These are phyloP conservation scores for Malurus alboscapulatus DNA, from an alignment of 2,113 vertebrate genomes.

Conservation along the genomic window DNA sequence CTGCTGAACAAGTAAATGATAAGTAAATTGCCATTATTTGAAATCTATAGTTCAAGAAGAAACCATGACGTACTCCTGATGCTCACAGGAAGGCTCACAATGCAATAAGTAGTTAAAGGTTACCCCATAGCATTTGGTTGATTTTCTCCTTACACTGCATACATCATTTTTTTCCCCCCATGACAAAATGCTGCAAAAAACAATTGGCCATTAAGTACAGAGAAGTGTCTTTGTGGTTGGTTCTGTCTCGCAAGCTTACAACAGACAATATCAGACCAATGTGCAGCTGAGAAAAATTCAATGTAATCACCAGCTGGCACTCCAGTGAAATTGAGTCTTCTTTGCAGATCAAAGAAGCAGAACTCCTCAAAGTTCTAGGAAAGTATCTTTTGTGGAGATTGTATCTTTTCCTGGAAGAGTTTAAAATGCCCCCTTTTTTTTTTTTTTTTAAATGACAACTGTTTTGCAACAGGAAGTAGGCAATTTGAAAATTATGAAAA, in stretches of 20 bases:
- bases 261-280: neutral
- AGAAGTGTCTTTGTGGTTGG: neutral
- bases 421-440: neutral
- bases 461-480: neutral
- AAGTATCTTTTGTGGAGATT: neutral
- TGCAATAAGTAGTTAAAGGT: neutral
- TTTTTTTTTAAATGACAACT: neutral
- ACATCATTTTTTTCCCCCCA: neutral
- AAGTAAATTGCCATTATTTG: neutral
- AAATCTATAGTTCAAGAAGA: neutral
- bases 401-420: neutral
- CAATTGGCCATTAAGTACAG: neutral
- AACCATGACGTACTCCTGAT: neutral
- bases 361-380: neutral
- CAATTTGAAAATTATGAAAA: neutral
- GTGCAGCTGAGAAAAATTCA: neutral
- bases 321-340: neutral
- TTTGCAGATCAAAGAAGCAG: neutral
- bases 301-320: neutral
- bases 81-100: neutral
- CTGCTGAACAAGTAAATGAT: neutral
- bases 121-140: neutral
- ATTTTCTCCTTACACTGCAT: neutral
- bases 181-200: neutral
- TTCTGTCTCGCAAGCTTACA: neutral